These are phyloP conservation scores for Formicarius rufipectus DNA, from an alignment of 2,113 vertebrate genomes.

Conservation along the genomic window DNA sequence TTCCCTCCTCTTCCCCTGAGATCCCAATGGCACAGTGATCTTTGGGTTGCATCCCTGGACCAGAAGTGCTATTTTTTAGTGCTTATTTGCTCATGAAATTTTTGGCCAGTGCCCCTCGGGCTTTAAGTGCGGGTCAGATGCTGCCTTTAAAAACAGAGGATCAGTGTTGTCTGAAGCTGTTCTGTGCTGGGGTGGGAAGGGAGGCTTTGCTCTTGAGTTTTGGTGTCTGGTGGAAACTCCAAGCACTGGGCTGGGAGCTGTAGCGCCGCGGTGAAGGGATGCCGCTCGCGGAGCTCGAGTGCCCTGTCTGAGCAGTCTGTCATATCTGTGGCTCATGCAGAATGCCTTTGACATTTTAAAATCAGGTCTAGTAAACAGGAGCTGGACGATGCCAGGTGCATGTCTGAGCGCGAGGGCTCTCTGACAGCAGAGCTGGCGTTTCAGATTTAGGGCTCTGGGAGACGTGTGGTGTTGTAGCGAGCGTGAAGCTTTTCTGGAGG, in stretches of 20 bases:
- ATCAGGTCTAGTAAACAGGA: slow-evolving; percentile 34
- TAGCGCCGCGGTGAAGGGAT: not conserved
- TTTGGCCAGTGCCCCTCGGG: not conserved
- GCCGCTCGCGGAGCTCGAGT: accelerated
- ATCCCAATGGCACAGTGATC: accelerated
- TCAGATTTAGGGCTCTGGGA: not conserved
- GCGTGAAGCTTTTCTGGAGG: not conserved
- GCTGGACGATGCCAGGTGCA: not conserved
- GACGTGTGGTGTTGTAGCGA: not conserved
- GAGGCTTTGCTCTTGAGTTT: not conserved
- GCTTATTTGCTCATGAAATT: not conserved
- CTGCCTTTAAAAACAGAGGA: not conserved
- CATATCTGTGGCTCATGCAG: not conserved
- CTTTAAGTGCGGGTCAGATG: not conserved
- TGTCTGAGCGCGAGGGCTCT: not conserved
- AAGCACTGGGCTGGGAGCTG: accelerated
- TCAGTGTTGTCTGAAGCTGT: not conserved
- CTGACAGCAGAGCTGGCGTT: not conserved
- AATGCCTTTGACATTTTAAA: slow-evolving; percentile 33
- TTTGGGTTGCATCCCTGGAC: not conserved
- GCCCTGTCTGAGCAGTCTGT: not conserved
- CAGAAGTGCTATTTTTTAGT: not conserved
- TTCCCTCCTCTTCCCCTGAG: not conserved
- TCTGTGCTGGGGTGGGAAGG: not conserved
- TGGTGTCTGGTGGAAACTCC: not conserved